A percentile compares a stretch with the other conserved stretches of the same genome.
phyloP scores from a whole-genome alignment of 2,113 vertebrate species.

The Pithys albifrons region DNA sequence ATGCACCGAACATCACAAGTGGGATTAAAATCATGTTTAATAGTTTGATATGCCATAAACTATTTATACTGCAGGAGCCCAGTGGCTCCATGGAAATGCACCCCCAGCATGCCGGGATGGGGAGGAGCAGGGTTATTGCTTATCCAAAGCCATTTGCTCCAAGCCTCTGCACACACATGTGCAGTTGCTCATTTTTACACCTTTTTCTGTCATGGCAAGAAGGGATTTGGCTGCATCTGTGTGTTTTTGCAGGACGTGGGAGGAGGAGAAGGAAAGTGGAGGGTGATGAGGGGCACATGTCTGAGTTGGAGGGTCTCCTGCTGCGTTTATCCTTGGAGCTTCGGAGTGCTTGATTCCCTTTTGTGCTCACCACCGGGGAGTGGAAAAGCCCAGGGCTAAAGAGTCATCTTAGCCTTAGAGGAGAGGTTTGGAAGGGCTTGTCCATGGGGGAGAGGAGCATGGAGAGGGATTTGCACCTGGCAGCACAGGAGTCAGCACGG shows the following conservation, averaged over 20 bases:
- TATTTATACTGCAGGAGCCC: slow-evolving; percentile 69
- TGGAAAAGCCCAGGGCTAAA: neutral
- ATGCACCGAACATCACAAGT: slow-evolving; percentile 67
- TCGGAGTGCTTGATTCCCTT: neutral
- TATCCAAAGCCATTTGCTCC: neutral
- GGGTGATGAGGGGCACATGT: neutral
- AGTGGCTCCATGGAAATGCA: slow-evolving; percentile 34
- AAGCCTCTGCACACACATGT: neutral
- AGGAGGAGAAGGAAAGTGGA: neutral
- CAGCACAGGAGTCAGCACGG: neutral
- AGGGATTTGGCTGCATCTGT: neutral
- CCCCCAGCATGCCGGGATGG: neutral
- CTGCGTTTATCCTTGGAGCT: neutral
- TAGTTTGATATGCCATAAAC: slow-evolving; percentile 76
- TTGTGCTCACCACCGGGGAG: neutral
- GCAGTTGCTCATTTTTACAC: neutral
- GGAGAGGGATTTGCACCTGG: neutral
- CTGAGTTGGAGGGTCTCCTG: neutral
- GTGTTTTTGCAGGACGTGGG: neutral
- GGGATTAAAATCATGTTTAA: slow-evolving; percentile 79
- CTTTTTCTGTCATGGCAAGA: neutral
- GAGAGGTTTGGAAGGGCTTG: neutral
- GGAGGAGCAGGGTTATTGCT: neutral
- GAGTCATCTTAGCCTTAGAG: neutral
- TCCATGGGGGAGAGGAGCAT: rapidly evolving